Conservation (phyloP, 2,797 vertebrate species). For the Stomatorhinus walkeri region DNA sequence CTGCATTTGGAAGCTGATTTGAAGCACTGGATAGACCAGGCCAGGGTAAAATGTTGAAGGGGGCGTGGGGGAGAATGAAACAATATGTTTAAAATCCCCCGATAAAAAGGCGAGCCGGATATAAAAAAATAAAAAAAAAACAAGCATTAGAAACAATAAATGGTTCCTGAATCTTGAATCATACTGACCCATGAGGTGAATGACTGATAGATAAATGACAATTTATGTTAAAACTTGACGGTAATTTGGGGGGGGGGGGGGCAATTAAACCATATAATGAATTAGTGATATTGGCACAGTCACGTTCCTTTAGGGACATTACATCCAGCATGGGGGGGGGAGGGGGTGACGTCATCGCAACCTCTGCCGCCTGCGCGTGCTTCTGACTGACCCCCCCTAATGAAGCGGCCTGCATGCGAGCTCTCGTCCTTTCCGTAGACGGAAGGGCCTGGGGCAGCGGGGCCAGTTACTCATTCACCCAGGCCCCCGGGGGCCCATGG, state of each 20-base stretch:
- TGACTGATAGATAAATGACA: neutral
- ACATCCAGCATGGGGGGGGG: neutral
- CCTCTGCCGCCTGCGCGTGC: neutral
- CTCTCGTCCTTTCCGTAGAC: neutral
- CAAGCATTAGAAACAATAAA: neutral
- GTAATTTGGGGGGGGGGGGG: neutral
- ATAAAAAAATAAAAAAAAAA: no score
- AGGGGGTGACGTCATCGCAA: neutral
- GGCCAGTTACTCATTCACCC: constrained; percentile 12
- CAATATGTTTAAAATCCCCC: neutral
- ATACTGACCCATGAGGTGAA: neutral
- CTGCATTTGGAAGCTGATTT: neutral
- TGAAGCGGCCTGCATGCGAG: constrained; percentile 2
- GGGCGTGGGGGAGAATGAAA: neutral
- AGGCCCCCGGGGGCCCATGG: neutral
- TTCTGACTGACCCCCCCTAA: neutral
- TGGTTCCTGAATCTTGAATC: neutral
- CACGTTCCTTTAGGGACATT: neutral
- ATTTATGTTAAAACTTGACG: neutral
- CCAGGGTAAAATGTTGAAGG: neutral
- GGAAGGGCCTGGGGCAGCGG: no score
- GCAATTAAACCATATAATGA: neutral
- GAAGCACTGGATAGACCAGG: neutral
- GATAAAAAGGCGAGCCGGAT: neutral
- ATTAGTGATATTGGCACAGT: neutral